Evolutionary conservation across 2,113 vertebrate species (phyloP).

Genomic region (Monopterus albus): DNA sequence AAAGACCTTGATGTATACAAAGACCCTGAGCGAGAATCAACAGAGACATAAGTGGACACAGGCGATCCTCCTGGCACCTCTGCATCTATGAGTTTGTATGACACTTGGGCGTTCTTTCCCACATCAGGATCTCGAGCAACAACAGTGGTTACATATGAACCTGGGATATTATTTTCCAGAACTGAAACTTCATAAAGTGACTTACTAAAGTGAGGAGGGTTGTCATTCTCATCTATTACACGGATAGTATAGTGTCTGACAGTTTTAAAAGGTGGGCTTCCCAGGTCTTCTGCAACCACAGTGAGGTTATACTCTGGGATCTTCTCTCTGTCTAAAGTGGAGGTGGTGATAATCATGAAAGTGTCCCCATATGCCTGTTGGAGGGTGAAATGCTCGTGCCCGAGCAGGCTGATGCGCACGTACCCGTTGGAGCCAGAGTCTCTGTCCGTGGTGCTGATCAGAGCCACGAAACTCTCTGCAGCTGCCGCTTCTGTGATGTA

Average conservation of each 20-base stretch:
- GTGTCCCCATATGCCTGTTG: conserved; percentile 83
- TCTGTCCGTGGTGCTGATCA: conserved; percentile 83
- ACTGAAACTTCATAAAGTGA: conserved; percentile 79
- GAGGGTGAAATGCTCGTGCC: conserved; percentile 81
- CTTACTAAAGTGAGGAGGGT: conserved; percentile 79
- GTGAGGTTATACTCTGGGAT: conserved; percentile 83
- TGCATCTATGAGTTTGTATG: conserved; percentile 77
- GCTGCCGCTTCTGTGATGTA: conserved; percentile 84
- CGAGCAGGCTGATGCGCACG: conserved; percentile 77
- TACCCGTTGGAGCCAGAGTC: conserved; percentile 84
- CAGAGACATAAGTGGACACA: conserved; percentile 68
- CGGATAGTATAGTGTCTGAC: conserved; percentile 79
- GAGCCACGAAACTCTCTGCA: conserved; percentile 82
- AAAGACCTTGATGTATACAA: conserved; percentile 72
- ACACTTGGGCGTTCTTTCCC: conserved; percentile 74
- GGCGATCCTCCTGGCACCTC: conserved; percentile 43
- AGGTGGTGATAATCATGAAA: conserved; percentile 81
- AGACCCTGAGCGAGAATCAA: conserved; percentile 73
- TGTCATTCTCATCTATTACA: conserved; percentile 84
- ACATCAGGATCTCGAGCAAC: conserved; percentile 79
- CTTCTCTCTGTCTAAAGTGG: conserved; percentile 79
- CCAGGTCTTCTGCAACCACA: conserved; percentile 82
- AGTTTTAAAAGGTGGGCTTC: conserved; percentile 80
- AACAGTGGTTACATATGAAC: conserved; percentile 80
- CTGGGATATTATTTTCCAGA: conserved; percentile 82